phyloP scores from a whole-genome alignment of 2,797 vertebrate genomes.

The Orestias chungarensis region DNA sequence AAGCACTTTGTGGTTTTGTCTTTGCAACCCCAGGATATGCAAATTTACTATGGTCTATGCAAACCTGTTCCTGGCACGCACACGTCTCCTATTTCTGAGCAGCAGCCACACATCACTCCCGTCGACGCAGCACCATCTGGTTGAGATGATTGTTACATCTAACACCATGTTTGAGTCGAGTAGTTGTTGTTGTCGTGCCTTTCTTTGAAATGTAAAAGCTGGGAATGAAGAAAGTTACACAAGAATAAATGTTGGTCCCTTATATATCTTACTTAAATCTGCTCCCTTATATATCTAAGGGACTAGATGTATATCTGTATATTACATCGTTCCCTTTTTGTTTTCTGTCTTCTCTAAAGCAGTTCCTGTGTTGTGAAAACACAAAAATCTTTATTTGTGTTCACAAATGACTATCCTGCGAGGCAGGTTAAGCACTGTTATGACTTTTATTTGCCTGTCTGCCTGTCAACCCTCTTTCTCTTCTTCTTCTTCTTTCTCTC shows the following conservation, averaged over 20 bases:
- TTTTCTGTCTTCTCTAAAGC: conserved; percentile 9
- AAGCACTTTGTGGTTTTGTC: conserved; percentile 39
- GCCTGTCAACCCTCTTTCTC: conserved; percentile 12
- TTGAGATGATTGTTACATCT: conserved; percentile 1
- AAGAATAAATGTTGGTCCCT: too few species aligned
- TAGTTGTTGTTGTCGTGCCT: background rate
- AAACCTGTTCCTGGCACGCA: conserved; percentile 56
- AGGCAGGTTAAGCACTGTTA: conserved; percentile 37
- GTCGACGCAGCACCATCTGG: conserved; percentile 10
- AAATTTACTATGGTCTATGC: conserved; percentile 61
- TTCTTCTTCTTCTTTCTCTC: conserved; percentile 24
- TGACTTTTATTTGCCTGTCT: conserved; percentile 16
- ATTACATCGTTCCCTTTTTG: background rate
- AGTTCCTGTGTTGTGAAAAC: conserved; percentile 14
- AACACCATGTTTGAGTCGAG: conserved; percentile 1
- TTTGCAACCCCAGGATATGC: conserved; percentile 59
- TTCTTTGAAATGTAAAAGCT: conserved; percentile 16
- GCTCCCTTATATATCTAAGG: too few species aligned
- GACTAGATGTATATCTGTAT: too few species aligned
- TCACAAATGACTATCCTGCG: conserved; percentile 26
- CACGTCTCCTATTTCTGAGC: conserved; percentile 28
- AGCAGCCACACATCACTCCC: conserved; percentile 48
- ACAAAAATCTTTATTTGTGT: conserved; percentile 17
- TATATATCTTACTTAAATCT: too few species aligned
- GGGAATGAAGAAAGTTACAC: conserved; percentile 17